Base-by-base conservation (phyloP, 2,888 invertebrate genomes). In the Drosophila kuntzei region DNA sequence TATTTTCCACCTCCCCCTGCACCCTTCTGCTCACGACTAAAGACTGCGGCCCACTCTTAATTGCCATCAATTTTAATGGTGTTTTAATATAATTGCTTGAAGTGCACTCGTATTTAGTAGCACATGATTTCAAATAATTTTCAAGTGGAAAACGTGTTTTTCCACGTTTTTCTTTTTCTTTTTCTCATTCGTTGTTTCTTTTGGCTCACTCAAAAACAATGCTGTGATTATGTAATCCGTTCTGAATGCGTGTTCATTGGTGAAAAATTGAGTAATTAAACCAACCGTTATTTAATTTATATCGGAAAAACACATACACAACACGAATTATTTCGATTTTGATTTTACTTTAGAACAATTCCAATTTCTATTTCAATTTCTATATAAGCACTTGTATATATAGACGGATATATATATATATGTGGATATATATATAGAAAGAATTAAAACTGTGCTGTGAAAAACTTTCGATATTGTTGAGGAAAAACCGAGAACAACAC, bases 401-500 rank as follows among this genome's bases (percentile, higher is more conserved):
- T 85, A 69, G 41, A 20, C 69, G 37, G 55, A 62, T 54, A 55
- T 61, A 39, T 64, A 49, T 76, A 53, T 60, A 65, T 55, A 50
- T 59, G 39, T 67, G 47, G 74, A 63, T 83, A 69, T 79, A 65
- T 66, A 58, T 69, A 61, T 69, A 51, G 76, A 61, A 50, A 79
- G 71, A 79, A 80, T 55, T 16, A 73, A 60, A 54, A 87, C 68
- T 89, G 79, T 80, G 86, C 77, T 55, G 78, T 85, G 88, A 80
- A 88, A 86, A 88, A 85, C 83, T 84, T 90, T 91, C 84, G 85
- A 89, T 90, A 81, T 86, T 84, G 85, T 74, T 85, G 89, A 90
- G 87, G 91, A 91, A 88, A 74, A 89, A 90, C 90, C 91, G 91
- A 91, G 92, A 91, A 91, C 91, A 92, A 92, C 91, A 91, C 91